Evolutionary conservation across 2,113 vertebrate genomes (phyloP).

Genomic region (Ovis aries): ARS-UI_Ramb_v3.0 NC_056066.1:78650501-78651000

Average conservation of each 20-base stretch:
- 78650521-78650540: neutral
- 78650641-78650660: neutral
- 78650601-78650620: neutral
- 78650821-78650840: neutral
- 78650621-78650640: fast-evolving
- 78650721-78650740: neutral
- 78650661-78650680: fast-evolving
- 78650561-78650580: neutral
- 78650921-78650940: too few relatives aligned
- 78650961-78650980: neutral
- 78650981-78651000: fast-evolving
- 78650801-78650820: neutral
- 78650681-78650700: fast-evolving
- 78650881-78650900: neutral
- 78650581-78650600: neutral
- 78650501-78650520: neutral
- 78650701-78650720: neutral
- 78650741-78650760: neutral
- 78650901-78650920: neutral
- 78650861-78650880: neutral
- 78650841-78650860: neutral
- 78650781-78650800: neutral
- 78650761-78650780: neutral
- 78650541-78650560: neutral
- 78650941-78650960: neutral